Evolutionary conservation across 2,113 vertebrate genomes (phyloP).

Genomic region (Dipodomys merriami): DNA sequence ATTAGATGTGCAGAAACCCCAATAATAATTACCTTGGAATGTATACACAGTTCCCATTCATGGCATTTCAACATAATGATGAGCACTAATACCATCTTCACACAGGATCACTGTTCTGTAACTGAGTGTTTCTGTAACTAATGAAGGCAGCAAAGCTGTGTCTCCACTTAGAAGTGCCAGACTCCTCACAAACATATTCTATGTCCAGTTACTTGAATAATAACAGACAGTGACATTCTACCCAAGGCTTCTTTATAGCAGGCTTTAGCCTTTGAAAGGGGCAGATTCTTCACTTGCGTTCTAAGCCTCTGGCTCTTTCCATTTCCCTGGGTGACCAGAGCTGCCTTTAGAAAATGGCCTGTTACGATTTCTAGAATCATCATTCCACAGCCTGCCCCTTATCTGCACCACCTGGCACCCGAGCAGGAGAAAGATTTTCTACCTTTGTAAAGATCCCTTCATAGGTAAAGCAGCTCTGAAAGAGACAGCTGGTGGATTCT

Average conservation of each 20-base stretch:
- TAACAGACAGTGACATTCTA: background rate
- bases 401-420: background rate
- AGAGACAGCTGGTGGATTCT: constrained; percentile 69
- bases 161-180: background rate
- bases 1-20: background rate
- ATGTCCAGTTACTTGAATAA: background rate
- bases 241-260: background rate
- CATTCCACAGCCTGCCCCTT: background rate
- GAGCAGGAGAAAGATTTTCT: constrained; percentile 23
- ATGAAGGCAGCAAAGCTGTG: background rate
- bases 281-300: background rate
- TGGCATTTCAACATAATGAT: background rate
- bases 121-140: background rate
- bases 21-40: background rate
- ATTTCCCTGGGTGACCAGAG: background rate
- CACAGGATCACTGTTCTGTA: background rate
- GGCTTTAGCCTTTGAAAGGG: background rate
- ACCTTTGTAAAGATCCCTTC: constrained; percentile 29
- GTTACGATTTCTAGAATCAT: background rate
- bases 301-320: background rate
- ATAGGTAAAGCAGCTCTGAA: constrained; percentile 30
- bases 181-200: background rate
- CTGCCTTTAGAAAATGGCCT: background rate
- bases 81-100: background rate
- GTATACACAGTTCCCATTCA: background rate